Conservation (phyloP, 2,888 invertebrate genomes). For the Metopia argyrocephala region DNA sequence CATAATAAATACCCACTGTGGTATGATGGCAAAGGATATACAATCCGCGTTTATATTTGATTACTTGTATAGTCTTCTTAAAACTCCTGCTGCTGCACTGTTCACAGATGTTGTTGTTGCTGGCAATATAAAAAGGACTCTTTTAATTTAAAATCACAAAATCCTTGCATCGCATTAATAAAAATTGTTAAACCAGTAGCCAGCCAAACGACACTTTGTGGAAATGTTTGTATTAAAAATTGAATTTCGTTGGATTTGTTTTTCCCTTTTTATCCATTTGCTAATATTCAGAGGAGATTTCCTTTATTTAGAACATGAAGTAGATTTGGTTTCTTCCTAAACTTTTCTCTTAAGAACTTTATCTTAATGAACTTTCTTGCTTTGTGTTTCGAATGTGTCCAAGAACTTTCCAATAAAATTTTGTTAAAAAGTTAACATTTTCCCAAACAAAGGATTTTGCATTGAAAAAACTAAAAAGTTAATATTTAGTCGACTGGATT, state of each 20-base stretch:
- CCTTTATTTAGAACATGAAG: slow-evolving; percentile 6
- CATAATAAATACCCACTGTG: slow-evolving; percentile 59
- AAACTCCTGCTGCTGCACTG: slow-evolving; percentile 38
- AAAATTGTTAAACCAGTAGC: slow-evolving; percentile 49
- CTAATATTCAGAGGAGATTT: not conserved
- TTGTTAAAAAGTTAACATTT: too few species aligned
- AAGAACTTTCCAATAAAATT: too few species aligned
- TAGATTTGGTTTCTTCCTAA: slow-evolving; percentile 4
- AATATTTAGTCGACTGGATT: too few species aligned
- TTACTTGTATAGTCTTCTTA: not conserved
- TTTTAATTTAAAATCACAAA: slow-evolving; percentile 60
- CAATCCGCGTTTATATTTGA: slow-evolving; percentile 47
- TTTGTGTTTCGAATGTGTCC: too few species aligned
- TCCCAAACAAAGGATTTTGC: too few species aligned
- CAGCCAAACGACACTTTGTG: slow-evolving; percentile 55
- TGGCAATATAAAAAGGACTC: slow-evolving; percentile 54
- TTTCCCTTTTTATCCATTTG: slow-evolving; percentile 35
- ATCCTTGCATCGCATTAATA: slow-evolving; percentile 56
- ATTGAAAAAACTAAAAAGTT: too few species aligned
- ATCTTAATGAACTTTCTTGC: too few species aligned
- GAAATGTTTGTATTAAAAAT: slow-evolving; percentile 60
- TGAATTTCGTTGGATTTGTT: slow-evolving; percentile 56
- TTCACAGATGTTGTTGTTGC: not conserved
- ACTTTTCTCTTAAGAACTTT: slow-evolving; percentile 4
- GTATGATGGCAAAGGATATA: slow-evolving; percentile 32